Evolutionary conservation across 2,797 vertebrate genomes (phyloP), one percentile per base, ranked within the genome.

Genomic region (Hyperoplus immaculatus): DNA sequence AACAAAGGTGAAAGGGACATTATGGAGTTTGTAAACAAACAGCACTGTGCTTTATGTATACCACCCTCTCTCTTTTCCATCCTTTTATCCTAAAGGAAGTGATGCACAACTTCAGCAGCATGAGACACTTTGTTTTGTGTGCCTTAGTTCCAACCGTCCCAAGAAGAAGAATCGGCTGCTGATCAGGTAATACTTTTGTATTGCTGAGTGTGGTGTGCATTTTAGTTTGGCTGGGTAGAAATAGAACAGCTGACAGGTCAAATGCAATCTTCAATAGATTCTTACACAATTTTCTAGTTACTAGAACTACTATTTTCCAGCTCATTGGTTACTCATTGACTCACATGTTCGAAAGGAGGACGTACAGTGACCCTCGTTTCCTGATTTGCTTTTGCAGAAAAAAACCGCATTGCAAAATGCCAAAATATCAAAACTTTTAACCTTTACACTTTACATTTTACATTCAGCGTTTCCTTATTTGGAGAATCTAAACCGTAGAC

Each of bases 311-410:
- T 5, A 45, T 7, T 14, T 66, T 59, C 11, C 21, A 50, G 65
- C 72, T 47, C 14, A 41, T 21, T 6, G 1, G 11, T 73, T 62
- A 83, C 6, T 77, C 58, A 54, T n/a, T 42, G 41, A 54, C 65
- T 73, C 53, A 71, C 60, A 62, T 79, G 69, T 55, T 68, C 2
- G 29, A 60, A 71, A 39, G 45, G 58, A 82, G 59, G 21, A 74
- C 64, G 29, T 42, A 16, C 4, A 45, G 39, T 10, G 0, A 62
- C 21, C 18, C 11, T 8, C 14, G 10, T 54, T 78, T 72, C 58
- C 69, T 75, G 42, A 42, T 54, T 66, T 60, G 21, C 8, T n/a
- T 1, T 15, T 21, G 8, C 38, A 41, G 1, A 8, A 41, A 29
- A 29, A 29, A 29, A 29, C 21, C 29, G 3, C 10, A 55, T 63